Evolutionary conservation across 2,888 invertebrate genomes (phyloP), one percentile per base, ranked within the genome.

Genomic region (Margaritifera margaritifera): DNA sequence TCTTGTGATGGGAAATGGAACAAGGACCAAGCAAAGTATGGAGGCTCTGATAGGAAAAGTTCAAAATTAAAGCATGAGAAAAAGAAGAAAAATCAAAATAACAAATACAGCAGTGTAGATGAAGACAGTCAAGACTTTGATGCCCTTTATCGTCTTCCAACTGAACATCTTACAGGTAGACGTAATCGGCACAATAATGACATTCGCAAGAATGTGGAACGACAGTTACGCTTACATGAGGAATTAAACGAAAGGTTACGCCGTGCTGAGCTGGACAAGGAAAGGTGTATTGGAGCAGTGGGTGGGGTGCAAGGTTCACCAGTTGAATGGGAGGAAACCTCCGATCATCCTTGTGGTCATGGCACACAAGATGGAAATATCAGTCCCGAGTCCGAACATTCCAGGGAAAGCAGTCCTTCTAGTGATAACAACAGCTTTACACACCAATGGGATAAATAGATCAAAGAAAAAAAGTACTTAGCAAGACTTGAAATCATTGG

Each of bases 81-180:
- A 66, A 78, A 75, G 57, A 75, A 72, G 15, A 72, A 75, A 11
- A 69, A 72, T 64, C 75, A 73, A 52, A 80, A 76, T 57, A 72
- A 73, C 64, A 42, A 42, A 42, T 42, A 42, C 42, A 67, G 70
- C 61, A 75, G 75, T 24, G 70, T 72, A 27, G 71, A 72, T 25
- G 77, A 79, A 51, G 80, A 77, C 25, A 69, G 74, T n/a, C 79
- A 79, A 63, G 83, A 83, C 64, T 81, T 82, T 70, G 84, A 85
- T 62, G 75, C 80, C 19, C 71, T 84, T 56, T 85, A 85, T 64
- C 77, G 84, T 20, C 75, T 85, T 69, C 84, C 84, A n/a, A 85
- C 84, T 4, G 84, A 84, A 53, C 84, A 85, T 73, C 68, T 84
- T 55, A 72, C 77, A 6, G 60, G 60, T 24, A 27, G 62, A 19